Conservation (phyloP, 2,888 invertebrate genomes). For the Seira sanloemensis region DNA sequence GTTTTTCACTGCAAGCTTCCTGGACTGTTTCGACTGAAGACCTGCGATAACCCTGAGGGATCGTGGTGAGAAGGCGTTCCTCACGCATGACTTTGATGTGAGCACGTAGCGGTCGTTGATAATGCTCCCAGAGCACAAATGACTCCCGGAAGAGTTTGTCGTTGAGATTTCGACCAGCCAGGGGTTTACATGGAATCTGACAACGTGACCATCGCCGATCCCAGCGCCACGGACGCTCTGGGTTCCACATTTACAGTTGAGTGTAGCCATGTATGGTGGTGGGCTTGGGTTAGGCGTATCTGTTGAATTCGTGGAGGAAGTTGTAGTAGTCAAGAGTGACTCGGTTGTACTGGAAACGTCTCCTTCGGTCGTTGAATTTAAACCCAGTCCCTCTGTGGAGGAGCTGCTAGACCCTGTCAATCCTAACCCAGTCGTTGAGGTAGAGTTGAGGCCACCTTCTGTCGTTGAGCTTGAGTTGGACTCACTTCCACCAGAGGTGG, state of each 20-base stretch:
- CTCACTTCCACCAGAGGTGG: background rate
- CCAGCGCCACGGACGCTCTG: constrained; percentile 55
- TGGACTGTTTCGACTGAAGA: constrained; percentile 2
- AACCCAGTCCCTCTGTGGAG: constrained; percentile 9
- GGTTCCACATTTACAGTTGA: constrained; percentile 61
- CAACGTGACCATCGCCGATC: constrained; percentile 31
- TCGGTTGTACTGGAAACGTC: background rate
- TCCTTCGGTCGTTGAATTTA: background rate
- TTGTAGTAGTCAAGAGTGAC: background rate
- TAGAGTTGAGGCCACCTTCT: background rate
- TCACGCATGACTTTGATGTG: constrained; percentile 46
- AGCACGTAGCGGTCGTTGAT: constrained; percentile 59
- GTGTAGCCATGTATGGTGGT: constrained; percentile 57
- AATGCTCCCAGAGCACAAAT: constrained; percentile 60
- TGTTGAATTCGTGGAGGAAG: background rate
- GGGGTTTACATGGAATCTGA: constrained; percentile 54
- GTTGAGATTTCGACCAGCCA: constrained; percentile 57
- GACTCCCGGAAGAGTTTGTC: background rate
- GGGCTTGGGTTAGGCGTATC: constrained; percentile 2
- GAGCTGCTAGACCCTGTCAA: background rate
- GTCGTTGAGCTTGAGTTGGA: background rate
- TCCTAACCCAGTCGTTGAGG: background rate
- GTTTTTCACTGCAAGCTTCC: constrained; percentile 38
- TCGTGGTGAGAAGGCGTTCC: background rate
- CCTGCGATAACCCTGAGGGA: background rate